Conservation (phyloP, 2,888 invertebrate genomes). For the Epinotia ramella region DNA sequence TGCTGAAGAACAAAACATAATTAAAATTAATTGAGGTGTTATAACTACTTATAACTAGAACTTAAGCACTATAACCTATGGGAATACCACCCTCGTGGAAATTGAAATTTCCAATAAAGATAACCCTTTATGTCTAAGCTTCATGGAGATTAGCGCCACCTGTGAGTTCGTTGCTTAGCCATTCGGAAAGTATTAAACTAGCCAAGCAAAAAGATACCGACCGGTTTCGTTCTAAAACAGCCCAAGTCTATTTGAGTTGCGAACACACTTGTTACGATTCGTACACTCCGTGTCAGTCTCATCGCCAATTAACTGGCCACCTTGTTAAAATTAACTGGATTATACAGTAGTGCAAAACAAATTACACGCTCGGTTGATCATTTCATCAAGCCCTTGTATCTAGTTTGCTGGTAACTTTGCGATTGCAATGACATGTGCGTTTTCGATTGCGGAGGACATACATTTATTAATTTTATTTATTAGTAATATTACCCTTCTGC, state of each 20-base stretch:
- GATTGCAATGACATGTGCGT: neutral
- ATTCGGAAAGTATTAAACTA: conserved; percentile 31
- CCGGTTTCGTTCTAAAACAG: neutral
- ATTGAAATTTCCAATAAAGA: conserved; percentile 13
- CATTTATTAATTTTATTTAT: neutral
- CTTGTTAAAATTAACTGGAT: conserved; percentile 4
- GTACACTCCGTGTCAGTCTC: neutral
- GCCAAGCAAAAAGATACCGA: conserved; percentile 7
- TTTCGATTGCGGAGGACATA: neutral
- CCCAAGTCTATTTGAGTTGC: too few species aligned
- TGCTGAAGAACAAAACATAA: neutral
- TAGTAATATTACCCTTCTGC: neutral
- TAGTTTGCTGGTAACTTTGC: neutral
- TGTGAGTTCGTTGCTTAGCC: neutral
- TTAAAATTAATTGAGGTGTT: neutral
- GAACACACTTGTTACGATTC: neutral
- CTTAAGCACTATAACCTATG: neutral
- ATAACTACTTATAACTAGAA: neutral
- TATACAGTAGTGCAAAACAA: conserved; percentile 11
- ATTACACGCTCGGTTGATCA: conserved; percentile 21
- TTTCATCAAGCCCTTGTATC: conserved; percentile 6
- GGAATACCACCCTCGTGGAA: neutral
- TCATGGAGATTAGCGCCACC: conserved; percentile 16
- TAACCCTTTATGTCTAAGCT: neutral
- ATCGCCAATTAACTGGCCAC: conserved; percentile 8